These are phyloP conservation scores for Coryphaenoides rupestris DNA, from an alignment of 2,113 vertebrate species.

Conservation along the genomic window DNA sequence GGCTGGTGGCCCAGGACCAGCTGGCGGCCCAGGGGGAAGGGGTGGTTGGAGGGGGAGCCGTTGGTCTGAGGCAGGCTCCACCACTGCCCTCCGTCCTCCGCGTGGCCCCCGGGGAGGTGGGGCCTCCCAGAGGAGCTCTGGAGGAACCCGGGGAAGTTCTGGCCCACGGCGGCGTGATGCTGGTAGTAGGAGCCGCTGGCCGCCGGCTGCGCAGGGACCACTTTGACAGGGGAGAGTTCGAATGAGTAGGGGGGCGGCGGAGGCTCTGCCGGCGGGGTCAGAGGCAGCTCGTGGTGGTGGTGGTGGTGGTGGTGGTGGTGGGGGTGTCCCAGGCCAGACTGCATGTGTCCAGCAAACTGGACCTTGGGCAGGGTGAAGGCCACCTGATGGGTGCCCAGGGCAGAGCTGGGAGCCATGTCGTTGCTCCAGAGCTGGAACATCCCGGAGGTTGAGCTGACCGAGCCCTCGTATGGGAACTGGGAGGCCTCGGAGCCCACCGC, in stretches of 20 bases:
- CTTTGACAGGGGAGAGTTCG: conserved; percentile 81
- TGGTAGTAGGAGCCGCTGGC: conserved; percentile 70
- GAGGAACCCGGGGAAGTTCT: conserved; percentile 78
- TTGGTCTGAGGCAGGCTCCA: conserved; percentile 81
- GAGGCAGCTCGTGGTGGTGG: conserved; percentile 79
- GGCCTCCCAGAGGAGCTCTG: conserved; percentile 71
- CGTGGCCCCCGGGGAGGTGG: conserved; percentile 64
- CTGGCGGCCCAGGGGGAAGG: conserved; percentile 74
- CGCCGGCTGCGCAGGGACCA: conserved; percentile 70
- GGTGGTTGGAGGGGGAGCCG: conserved; percentile 57
- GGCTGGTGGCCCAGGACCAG: conserved; percentile 80
- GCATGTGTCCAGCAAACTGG: conserved; percentile 75
- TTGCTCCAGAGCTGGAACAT: conserved; percentile 87
- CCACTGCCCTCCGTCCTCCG: conserved; percentile 80
- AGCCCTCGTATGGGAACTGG: conserved; percentile 73
- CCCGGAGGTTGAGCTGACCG: conserved; percentile 69
- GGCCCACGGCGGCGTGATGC: conserved; percentile 71
- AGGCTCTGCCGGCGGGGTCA: conserved; percentile 81
- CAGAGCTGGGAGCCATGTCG: conserved; percentile 68
- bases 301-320: conserved; percentile 70
- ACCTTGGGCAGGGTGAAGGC: conserved; percentile 79
- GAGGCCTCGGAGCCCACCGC: conserved; percentile 61
- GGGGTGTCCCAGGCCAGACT: conserved; percentile 70
- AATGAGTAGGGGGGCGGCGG: conserved; percentile 77
- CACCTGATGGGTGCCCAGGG: conserved; percentile 75